Base-by-base conservation (phyloP, 2,113 vertebrate species). In the Rhipidura dahli region DNA sequence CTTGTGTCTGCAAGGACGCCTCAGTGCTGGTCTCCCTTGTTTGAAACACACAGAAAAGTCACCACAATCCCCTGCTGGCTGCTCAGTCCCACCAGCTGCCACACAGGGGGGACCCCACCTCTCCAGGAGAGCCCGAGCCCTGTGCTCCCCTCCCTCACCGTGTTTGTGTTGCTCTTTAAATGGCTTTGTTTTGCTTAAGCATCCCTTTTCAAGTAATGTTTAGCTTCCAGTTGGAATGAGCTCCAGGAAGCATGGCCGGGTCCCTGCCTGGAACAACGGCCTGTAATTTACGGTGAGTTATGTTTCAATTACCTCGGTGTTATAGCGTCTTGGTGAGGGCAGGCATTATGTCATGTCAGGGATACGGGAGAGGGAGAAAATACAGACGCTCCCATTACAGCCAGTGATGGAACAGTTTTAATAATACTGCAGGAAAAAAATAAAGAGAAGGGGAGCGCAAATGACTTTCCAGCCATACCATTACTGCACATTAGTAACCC, bases 221-320 rank as follows among this genome's bases (percentile, higher is more conserved):
- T 98, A 97, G 96, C 93, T 98, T 97, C 96, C 95, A 95, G 96
- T 97, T 97, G 96, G 97, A 98, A 98, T 97, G 96, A 98, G 97
- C 95, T 96, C 96, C 95, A 97, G 96, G 94, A 98, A 98, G 90
- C 98, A 96, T 93, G 94, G 96, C 93, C 51, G 13, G 89, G 97
- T 65, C 97, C 92, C 95, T 97, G 97, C 92, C 93, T 97, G 97
- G 93, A 98, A 97, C 97, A 97, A 93, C 90, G 90, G 97, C 89
- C 96, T 97, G 97, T 98, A 98, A 98, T 98, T 98, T 98, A 98
- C 83, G 28, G 97, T 98, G 98, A 98, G 97, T 98, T 98, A 98
- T 98, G 98, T 98, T 98, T 98, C 98, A 98, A 98, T 98, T 98
- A 98, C 98, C 96, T 98, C 75, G 68, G 95, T 97, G 97, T 98